A percentile compares a stretch with the other conserved stretches of the same genome.
Evolutionary conservation across 2,113 vertebrate genomes (phyloP).

Genomic region (Oreochromis aureus): DNA sequence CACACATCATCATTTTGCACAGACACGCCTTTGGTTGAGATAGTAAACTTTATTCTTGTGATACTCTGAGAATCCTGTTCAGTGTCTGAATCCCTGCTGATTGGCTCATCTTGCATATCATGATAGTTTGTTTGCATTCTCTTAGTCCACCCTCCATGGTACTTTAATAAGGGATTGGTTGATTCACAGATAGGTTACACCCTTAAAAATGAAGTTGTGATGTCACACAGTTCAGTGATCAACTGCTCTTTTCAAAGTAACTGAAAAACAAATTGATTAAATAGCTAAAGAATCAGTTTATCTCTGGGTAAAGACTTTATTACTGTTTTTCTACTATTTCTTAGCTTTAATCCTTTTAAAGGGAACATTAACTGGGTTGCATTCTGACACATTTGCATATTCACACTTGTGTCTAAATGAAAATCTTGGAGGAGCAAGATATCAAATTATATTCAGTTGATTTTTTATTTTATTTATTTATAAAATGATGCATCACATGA

Average conservation of each 20-base stretch:
- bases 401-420: not conserved
- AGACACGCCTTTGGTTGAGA: not conserved
- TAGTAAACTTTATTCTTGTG: not conserved
- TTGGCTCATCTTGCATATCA: not conserved
- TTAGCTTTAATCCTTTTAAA: not conserved
- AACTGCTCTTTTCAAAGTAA: conserved; percentile 20
- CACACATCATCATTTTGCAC: not conserved
- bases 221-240: not conserved
- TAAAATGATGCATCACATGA: not conserved
- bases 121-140: not conserved
- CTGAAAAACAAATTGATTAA: not conserved
- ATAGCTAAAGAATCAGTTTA: not conserved
- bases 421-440: not conserved
- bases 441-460: not conserved
- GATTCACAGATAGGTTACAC: not conserved
- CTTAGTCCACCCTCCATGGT: not conserved
- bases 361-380: not conserved
- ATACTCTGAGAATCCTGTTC: not conserved
- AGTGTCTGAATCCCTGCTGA: not conserved
- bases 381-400: not conserved
- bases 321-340: not conserved
- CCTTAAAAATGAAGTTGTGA: not conserved
- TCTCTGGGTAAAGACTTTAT: not conserved
- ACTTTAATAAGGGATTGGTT: not conserved
- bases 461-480: not conserved